Conservation (phyloP, 2,888 invertebrate genomes). For the Ectemnius lituratus region DNA sequence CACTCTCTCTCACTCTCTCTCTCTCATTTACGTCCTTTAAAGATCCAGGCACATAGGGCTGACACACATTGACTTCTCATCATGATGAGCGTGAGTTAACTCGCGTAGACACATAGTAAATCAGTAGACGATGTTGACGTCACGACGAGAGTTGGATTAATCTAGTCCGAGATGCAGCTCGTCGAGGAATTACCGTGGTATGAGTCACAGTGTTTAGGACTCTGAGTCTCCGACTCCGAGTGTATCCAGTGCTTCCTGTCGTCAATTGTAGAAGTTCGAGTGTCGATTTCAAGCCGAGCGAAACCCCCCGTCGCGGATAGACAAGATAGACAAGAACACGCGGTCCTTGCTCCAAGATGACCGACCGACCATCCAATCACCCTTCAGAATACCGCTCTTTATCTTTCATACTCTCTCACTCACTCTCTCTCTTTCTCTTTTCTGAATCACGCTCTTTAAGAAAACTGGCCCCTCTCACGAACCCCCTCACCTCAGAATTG, state of each 20-base stretch:
- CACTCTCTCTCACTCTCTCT: too few species aligned
- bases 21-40: conserved; percentile 1
- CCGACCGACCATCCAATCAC: conserved; percentile 62
- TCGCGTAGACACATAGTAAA: conserved; percentile 29
- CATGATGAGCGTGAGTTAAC: conserved; percentile 23
- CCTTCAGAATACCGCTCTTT: conserved; percentile 27
- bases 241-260: conserved; percentile 49
- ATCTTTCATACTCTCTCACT: background rate
- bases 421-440: too few species aligned
- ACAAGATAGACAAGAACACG: conserved; percentile 30
- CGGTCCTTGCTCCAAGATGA: conserved; percentile 58
- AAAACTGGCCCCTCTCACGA: background rate
- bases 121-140: background rate
- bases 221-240: conserved; percentile 40
- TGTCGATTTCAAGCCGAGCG: conserved; percentile 56
- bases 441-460: too few species aligned
- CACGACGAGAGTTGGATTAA: background rate
- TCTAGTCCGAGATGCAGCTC: conserved; percentile 5
- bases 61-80: conserved; percentile 19
- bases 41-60: conserved; percentile 38
- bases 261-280: conserved; percentile 54
- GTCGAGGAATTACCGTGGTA: conserved; percentile 39
- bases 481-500: conserved; percentile 22
- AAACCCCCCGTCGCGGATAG: conserved; percentile 57
- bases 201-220: conserved; percentile 24